These are phyloP conservation scores for Pyralis farinalis DNA, from an alignment of 2,888 invertebrate genomes.

Conservation along the genomic window DNA sequence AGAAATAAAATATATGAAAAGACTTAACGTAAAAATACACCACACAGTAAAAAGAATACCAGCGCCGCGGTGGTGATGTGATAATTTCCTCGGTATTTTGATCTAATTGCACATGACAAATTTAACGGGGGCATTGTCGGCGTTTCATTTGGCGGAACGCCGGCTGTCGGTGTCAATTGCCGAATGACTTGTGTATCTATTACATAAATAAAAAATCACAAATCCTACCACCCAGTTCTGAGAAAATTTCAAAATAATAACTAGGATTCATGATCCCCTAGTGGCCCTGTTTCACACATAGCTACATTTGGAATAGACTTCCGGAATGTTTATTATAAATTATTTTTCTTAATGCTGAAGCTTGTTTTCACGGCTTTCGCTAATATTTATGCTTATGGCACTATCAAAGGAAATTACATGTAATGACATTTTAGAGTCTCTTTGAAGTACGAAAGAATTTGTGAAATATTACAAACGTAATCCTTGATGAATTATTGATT, in stretches of 20 bases:
- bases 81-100: neutral
- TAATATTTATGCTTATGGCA: neutral
- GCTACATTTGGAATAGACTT: neutral
- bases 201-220: constrained; percentile 9
- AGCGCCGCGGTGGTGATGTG: too few species aligned
- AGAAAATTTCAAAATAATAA: constrained; percentile 2
- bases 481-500: neutral
- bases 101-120: constrained; percentile 6
- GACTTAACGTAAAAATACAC: too few species aligned
- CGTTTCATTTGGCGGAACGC: constrained; percentile 5
- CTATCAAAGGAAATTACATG: constrained; percentile 1
- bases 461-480: neutral
- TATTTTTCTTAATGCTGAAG: neutral
- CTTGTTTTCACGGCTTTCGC: neutral
- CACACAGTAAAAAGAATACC: neutral
- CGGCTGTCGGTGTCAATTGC: constrained; percentile 20
- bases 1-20: too few species aligned
- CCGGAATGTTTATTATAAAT: neutral
- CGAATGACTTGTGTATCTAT: constrained; percentile 6
- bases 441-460: neutral
- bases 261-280: constrained; percentile 2
- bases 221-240: neutral
- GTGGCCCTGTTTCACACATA: neutral
- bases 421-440: neutral
- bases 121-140: constrained; percentile 16